Evolutionary conservation across 2,888 invertebrate species (phyloP), one percentile per base, ranked within the genome.

Genomic region (Troides oblongomaculatus): DNA sequence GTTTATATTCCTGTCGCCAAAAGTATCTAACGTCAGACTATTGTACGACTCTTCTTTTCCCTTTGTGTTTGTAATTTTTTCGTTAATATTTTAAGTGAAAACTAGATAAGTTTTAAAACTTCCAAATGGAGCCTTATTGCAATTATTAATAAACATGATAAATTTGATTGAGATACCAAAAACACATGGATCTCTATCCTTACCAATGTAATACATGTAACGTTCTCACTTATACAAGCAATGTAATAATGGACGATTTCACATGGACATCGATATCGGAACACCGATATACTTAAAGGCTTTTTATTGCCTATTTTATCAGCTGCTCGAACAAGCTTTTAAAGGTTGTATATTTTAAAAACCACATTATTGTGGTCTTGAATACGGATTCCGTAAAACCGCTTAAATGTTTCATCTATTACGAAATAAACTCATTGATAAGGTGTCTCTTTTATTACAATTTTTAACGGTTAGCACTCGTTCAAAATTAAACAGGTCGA

Each of bases 291-390:
- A 39, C 66, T 66, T 63, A 25, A 63, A 66, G 57, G 57, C 46
- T 62, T 69, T 69, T 69, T 70, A 70, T 64, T 50, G n/a, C 50
- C 36, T 18, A n/a, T 63, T 70, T 66, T 70, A 70, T 70, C 62
- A 59, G 23, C 36, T 14, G 62, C 59, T 25, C 65, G 69, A 46
- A 61, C 25, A 46, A 36, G 57, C 65, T 46, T 69, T 66, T 62
- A 50, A 69, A 66, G 62, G 62, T 57, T 18, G 39, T 64, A 46
- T 61, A 57, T 61, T 60, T 65, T 65, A 56, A 46, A 21, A 62
- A 57, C 56, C 56, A 43, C 56, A 21, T 65, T 62, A 65, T 36
- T 69, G 66, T 62, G 2, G 36, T 43, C 65, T 65, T 53, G 46
- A 62, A 58, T 70, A 66, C 50, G 39, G 62, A 63, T 50, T 56